Base-by-base conservation (phyloP, 2,888 invertebrate species). In the Apotomis betuletana region DNA sequence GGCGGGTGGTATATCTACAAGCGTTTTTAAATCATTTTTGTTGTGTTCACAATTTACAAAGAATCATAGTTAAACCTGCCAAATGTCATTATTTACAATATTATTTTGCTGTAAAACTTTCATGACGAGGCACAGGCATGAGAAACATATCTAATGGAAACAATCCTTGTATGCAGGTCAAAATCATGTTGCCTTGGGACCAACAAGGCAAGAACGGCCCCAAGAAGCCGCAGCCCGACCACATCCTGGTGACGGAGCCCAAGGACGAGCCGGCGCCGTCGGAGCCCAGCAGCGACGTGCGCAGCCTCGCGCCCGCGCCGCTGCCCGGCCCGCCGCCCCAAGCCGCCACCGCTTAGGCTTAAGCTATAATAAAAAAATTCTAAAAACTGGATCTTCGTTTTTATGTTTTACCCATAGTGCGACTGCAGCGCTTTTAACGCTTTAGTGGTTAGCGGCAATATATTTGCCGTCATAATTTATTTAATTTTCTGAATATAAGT, bases 171-270 rank as follows among this genome's bases (percentile, higher is more conserved):
- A 95, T 78, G 96, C 61, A 97, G 94, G 97, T 99, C 0, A 99
- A 99, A 94, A 99, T 99, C 92, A 99, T 99, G 99, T 96, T 99
- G 92, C 99, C 99, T 57, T 99, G 98, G 96, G 99, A 99, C 94
- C 97, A 98, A 75, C 96, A 96, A 88, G 99, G 99, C 91, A 99
- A 99, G 94, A 97, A 96, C 83, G 99, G 99, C 68, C 99, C 99
- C 77, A 99, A 98, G 95, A 97, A 97, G 89, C 99, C 99, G 5
- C 95, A 99, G 85, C 99, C 99, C 63, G 99, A 99, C 92, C 97
- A 99, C 91, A 98, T 99, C 78, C 96, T 96, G 82, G 99, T 99
- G 79, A 97, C 97, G 73, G 99, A 99, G 92, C 99, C 99, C 71
- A 99, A 99, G 93, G 99, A 99, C 84, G 99, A 99, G 92, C 94